Evolutionary conservation across 2,797 vertebrate species (phyloP).

Genomic region (Lepilemur ruficaudatus): DNA sequence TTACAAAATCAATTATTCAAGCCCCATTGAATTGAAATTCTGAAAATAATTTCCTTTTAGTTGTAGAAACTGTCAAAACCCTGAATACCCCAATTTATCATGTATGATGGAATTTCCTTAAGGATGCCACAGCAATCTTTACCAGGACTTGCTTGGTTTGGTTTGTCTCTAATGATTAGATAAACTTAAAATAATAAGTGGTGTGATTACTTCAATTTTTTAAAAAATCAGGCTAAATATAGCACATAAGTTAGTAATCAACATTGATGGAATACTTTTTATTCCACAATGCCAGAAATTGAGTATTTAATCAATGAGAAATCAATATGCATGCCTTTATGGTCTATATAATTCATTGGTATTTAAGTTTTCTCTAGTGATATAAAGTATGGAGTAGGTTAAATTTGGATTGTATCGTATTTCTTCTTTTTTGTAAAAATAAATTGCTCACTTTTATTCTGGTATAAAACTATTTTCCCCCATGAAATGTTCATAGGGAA

Average conservation of each 20-base stretch:
- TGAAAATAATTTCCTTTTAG: constrained; percentile 53
- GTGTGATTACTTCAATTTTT: background rate
- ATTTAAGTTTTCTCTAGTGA: constrained; percentile 49
- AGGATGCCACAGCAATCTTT: background rate
- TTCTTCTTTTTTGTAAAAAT: constrained; percentile 33
- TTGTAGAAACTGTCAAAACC: constrained; percentile 36
- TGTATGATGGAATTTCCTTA: constrained; percentile 30
- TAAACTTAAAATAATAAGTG: constrained; percentile 34
- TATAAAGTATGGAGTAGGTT: background rate
- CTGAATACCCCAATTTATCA: constrained; percentile 29
- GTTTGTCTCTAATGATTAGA: constrained; percentile 52
- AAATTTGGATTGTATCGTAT: constrained; percentile 49
- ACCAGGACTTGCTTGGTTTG: background rate
- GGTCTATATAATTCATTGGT: constrained; percentile 29
- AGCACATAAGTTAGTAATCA: constrained; percentile 62
- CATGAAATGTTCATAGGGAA: background rate
- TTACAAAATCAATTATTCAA: constrained; percentile 49
- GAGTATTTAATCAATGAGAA: constrained; percentile 61
- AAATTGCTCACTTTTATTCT: constrained; percentile 41
- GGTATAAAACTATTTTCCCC: constrained; percentile 27
- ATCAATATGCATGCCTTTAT: constrained; percentile 57
- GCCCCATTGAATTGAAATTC: background rate
- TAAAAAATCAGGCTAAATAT: background rate
- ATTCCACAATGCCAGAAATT: constrained; percentile 42
- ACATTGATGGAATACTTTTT: constrained; percentile 46